Evolutionary conservation across 2,888 invertebrate species (phyloP).

Genomic region (Morpho helenor): DNA sequence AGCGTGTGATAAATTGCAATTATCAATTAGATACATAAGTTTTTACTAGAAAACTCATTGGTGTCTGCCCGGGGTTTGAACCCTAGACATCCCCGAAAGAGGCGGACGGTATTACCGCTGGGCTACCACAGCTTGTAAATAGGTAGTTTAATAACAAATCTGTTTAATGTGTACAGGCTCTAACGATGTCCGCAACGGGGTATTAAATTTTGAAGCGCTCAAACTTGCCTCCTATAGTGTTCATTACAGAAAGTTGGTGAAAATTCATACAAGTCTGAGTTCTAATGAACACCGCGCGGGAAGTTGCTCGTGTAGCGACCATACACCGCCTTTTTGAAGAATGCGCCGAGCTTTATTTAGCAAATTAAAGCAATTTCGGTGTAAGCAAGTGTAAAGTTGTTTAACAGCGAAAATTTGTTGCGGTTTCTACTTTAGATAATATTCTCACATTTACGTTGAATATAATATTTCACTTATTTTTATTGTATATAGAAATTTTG

Average conservation of each 20-base stretch:
- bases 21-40: too few relatives aligned
- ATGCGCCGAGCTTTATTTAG: conserved; percentile 36
- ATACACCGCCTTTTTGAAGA: conserved; percentile 34
- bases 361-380: conserved; percentile 34
- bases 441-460: too few relatives aligned
- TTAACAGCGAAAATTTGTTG: conserved; percentile 12
- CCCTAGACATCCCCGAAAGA: too few relatives aligned
- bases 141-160: not conserved
- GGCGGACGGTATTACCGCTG: too few relatives aligned
- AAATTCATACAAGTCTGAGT: conserved; percentile 75
- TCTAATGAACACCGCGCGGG: conserved; percentile 70
- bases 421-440: conserved; percentile 4
- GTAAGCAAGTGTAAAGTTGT: conserved; percentile 21
- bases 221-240: conserved; percentile 72
- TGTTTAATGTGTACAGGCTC: conserved; percentile 16
- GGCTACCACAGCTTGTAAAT: too few relatives aligned
- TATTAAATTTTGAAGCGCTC: conserved; percentile 76
- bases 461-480: too few relatives aligned
- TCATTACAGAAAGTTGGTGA: conserved; percentile 75
- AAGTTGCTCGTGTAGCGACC: conserved; percentile 60
- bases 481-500: too few relatives aligned
- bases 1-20: too few relatives aligned
- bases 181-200: conserved; percentile 52
- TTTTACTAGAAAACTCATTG: too few relatives aligned
- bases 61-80: too few relatives aligned